phyloP scores from a whole-genome alignment of 2,797 vertebrate genomes.

The Leptoclinus maculatus region DNA sequence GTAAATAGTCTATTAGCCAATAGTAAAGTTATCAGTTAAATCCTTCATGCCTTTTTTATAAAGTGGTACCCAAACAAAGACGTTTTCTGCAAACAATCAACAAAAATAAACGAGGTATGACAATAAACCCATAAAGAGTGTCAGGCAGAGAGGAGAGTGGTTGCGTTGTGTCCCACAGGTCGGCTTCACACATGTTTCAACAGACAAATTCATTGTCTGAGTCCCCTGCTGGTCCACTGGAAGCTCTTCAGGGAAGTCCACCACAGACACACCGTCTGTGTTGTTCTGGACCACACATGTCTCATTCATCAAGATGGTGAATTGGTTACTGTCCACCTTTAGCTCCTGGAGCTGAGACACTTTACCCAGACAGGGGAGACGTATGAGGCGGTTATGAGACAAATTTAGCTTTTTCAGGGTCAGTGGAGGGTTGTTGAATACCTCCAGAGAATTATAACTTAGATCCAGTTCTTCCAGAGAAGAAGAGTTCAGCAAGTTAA shows the following conservation, averaged over 20 bases:
- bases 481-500: background rate
- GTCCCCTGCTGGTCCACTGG: constrained; percentile 2
- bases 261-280: background rate
- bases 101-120: constrained; percentile 14
- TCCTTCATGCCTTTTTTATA: background rate
- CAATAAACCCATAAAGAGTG: background rate
- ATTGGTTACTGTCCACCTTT: constrained; percentile 7
- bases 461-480: constrained; percentile 31
- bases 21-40: background rate
- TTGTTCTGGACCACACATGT: background rate
- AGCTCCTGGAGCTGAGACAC: background rate
- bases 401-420: background rate
- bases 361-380: constrained; percentile 7
- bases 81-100: background rate
- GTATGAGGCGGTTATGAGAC: constrained; percentile 18
- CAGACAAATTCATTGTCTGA: constrained; percentile 1
- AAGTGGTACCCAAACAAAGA: background rate
- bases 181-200: background rate
- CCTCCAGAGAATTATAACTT: constrained; percentile 12
- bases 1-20: background rate
- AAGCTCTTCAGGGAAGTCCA: background rate
- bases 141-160: background rate
- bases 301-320: background rate
- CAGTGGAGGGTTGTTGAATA: constrained; percentile 6
- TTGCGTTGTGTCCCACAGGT: background rate